Percentiles rank a stretch among this genome's conserved stretches.
These are phyloP conservation scores for Ooceraea biroi DNA, from an alignment of 1,140 invertebrate species.

Conservation along the genomic window DNA sequence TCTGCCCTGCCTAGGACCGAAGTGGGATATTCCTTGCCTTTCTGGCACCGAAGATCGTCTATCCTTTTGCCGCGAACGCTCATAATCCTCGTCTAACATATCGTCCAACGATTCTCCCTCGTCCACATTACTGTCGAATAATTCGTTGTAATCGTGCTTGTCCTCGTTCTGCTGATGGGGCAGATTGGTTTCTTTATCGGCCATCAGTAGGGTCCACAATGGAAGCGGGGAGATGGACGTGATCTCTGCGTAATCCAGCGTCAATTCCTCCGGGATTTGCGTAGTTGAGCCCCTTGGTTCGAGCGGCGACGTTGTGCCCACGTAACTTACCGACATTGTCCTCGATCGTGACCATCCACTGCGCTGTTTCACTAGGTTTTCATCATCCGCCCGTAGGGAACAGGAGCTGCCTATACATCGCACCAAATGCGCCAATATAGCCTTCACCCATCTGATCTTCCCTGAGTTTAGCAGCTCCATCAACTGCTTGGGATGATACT, in stretches of 20 bases:
- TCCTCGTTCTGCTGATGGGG: slow-evolving; percentile 81
- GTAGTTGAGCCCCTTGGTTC: slow-evolving; percentile 88
- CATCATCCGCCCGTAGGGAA: slow-evolving; percentile 88
- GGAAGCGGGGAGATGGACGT: slow-evolving; percentile 98
- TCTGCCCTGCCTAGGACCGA: slow-evolving; percentile 93
- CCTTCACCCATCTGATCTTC: slow-evolving; percentile 98
- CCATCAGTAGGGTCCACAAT: slow-evolving; percentile 97
- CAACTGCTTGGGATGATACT: slow-evolving; percentile 99
- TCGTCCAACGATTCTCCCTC: slow-evolving; percentile 94
- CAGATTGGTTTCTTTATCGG: slow-evolving; percentile 92
- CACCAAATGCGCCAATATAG: slow-evolving; percentile 98
- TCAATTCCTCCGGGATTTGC: slow-evolving; percentile 93
- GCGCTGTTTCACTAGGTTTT: slow-evolving; percentile 86
- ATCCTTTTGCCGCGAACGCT: slow-evolving; percentile 88
- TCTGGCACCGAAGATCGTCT: slow-evolving; percentile 89
- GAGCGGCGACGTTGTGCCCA: slow-evolving; percentile 87
- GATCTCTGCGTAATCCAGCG: slow-evolving; percentile 98
- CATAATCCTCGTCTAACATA: slow-evolving; percentile 90
- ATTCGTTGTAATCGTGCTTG: slow-evolving; percentile 93
- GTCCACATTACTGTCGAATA: slow-evolving; percentile 93
- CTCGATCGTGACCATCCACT: slow-evolving; percentile 92
- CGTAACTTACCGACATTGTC: slow-evolving; percentile 95
- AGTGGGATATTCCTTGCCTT: slow-evolving; percentile 92
- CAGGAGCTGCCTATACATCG: slow-evolving; percentile 92
- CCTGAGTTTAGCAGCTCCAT: slow-evolving; percentile 99